These are phyloP conservation scores for Aleiodes leptofemur DNA, from an alignment of 2,888 invertebrate genomes.

Conservation along the genomic window DNA sequence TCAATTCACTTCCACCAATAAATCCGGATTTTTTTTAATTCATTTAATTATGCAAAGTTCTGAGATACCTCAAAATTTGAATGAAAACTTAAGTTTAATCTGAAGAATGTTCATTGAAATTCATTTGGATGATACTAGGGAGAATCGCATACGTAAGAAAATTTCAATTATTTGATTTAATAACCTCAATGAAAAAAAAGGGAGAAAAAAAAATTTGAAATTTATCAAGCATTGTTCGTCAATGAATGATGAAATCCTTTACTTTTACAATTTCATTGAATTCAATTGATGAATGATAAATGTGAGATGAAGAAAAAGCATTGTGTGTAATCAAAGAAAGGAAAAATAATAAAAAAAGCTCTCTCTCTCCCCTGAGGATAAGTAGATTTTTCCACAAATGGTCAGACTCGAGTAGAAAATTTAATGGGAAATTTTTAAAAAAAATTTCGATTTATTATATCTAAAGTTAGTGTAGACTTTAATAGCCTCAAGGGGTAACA, in stretches of 20 bases:
- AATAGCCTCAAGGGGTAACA: no score
- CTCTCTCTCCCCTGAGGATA: not conserved
- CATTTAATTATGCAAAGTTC: not conserved
- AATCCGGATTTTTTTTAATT: constrained; percentile 39
- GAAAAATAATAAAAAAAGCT: not conserved
- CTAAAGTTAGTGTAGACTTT: not conserved
- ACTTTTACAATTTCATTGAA: no score
- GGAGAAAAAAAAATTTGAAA: not conserved
- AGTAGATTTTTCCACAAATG: not conserved
- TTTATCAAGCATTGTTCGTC: no score
- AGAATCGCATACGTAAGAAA: constrained; percentile 63
- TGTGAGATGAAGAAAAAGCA: not conserved
- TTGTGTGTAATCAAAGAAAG: not conserved
- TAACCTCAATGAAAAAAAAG: not conserved
- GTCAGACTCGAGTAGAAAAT: no score
- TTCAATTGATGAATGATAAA: no score
- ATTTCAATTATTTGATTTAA: constrained; percentile 2
- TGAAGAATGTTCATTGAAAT: constrained; percentile 62
- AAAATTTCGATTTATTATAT: constrained; percentile 3
- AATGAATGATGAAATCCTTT: no score
- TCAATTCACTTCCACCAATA: constrained; percentile 34
- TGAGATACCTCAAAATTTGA: constrained; percentile 11
- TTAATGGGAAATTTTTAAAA: not conserved
- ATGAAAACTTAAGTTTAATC: not conserved
- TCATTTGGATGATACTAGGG: constrained; percentile 61